Evolutionary conservation across 1,140 invertebrate genomes (phyloP).

Genomic region (Bombus terrestris): DNA sequence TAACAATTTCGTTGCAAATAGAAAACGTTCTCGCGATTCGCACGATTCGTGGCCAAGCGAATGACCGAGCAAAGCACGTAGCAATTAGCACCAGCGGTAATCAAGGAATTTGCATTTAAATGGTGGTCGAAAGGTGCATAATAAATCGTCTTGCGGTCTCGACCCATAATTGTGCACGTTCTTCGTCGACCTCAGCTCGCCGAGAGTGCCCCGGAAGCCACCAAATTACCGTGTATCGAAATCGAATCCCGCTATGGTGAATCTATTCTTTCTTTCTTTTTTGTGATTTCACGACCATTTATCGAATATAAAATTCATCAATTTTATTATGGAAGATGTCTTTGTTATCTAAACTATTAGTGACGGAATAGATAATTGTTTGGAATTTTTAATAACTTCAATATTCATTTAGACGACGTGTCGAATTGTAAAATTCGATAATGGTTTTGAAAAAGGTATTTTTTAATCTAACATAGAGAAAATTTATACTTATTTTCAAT

Average conservation of each 20-base stretch:
- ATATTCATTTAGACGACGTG: no score
- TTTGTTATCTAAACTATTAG: background rate
- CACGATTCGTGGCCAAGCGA: conserved; percentile 31
- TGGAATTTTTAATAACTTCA: no score
- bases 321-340: background rate
- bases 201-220: conserved; percentile 34
- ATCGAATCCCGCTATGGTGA: background rate
- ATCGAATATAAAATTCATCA: background rate
- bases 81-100: conserved; percentile 77
- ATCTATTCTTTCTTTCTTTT: background rate
- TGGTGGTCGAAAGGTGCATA: conserved; percentile 75
- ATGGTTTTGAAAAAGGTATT: no score
- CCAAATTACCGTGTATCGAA: conserved; percentile 28
- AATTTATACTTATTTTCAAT: no score
- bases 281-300: background rate
- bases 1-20: conserved; percentile 3
- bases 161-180: conserved; percentile 61
- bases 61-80: conserved; percentile 65
- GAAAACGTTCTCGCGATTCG: conserved; percentile 51
- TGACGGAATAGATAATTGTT: background rate
- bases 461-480: no score
- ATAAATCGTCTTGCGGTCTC: conserved; percentile 70
- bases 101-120: conserved; percentile 81
- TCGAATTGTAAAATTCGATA: no score
- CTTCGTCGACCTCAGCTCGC: conserved; percentile 36